Base-by-base conservation (phyloP, 2,888 invertebrate species). In the Abrostola tripartita region DNA sequence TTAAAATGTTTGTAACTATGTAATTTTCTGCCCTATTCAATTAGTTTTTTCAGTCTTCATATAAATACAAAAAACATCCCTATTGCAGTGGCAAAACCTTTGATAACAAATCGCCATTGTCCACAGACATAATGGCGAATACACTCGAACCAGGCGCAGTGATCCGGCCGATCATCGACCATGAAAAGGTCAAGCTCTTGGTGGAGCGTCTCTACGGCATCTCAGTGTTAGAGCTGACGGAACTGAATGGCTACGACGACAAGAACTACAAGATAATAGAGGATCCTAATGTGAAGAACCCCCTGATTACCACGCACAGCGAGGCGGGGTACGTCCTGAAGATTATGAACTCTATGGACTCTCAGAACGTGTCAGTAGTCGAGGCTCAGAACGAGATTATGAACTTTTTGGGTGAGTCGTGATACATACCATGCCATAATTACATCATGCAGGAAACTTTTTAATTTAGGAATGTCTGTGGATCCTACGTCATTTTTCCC, bases 271-370 rank as follows among this genome's bases (percentile, higher is more conserved):
- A 95, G 81, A 91, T 98, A 10, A 85, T 90, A 0, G 96, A 96
- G 69, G 94, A 94, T 9, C 92, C 94, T 0, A 95, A 95, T 66
- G 93, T 95, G 65, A 95, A 95, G 84, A 97, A 97, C 87, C 95
- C 96, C 0, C 82, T 96, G 24, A 95, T 96, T 65, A 90, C 94
- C 0, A 84, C 90, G 5, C 93, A 95, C 70, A 94, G 94, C 69
- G 91, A 95, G 0, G 86, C 96, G 75, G 97, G 97, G 0, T 97
- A 97, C 83, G 96, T 98, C 24, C 89, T 98, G 64, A 98, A 98
- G 95, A 96, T 98, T 54, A 95, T 98, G 78, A 98, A 98, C 90
- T 96, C 97, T 0, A 91, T 97, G 85, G 98, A 98, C 88, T 97
- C 98, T 0, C 94, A 95, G 81, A 96, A 97, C 52, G 86, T 93